Percentiles rank a stretch among this genome's conserved stretches.
phyloP scores from a whole-genome alignment of 1,140 invertebrate species.

The Hycleus phaleratus region DNA sequence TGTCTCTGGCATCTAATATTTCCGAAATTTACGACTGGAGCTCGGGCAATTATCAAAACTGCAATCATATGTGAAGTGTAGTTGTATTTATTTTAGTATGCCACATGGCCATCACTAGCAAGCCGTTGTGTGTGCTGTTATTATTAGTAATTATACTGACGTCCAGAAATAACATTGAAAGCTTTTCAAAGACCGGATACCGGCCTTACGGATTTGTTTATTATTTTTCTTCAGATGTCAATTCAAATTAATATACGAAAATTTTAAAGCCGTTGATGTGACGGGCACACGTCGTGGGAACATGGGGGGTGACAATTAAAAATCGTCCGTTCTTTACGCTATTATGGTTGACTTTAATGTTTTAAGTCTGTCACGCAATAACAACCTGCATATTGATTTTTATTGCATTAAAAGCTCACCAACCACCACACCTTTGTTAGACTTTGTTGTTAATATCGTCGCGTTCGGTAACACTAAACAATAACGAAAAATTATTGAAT shows the following conservation, averaged over 20 bases:
- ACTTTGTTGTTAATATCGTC: background rate
- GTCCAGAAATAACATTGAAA: slow-evolving; percentile 11
- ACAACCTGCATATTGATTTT: slow-evolving; percentile 18
- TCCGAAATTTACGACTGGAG: slow-evolving; percentile 10
- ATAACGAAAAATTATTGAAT: too few relatives aligned
- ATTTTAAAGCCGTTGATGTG: too few relatives aligned
- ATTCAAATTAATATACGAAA: too few relatives aligned
- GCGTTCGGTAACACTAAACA: too few relatives aligned
- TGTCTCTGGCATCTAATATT: slow-evolving; percentile 14
- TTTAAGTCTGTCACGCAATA: slow-evolving; percentile 18
- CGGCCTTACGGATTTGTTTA: slow-evolving; percentile 5
- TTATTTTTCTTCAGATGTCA: background rate
- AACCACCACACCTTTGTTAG: slow-evolving; percentile 18
- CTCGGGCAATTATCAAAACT: slow-evolving; percentile 23
- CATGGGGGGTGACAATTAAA: too few relatives aligned
- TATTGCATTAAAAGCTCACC: slow-evolving; percentile 19
- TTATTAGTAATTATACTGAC: slow-evolving; percentile 14
- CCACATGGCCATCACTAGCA: slow-evolving; percentile 16
- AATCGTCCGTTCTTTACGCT: too few relatives aligned
- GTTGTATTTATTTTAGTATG: slow-evolving; percentile 19
- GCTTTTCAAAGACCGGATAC: slow-evolving; percentile 16
- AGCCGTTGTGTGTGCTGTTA: slow-evolving; percentile 11
- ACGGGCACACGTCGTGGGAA: too few relatives aligned
- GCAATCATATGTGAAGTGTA: slow-evolving; percentile 18
- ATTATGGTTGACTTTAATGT: too few relatives aligned